A percentile compares a stretch with the other conserved stretches of the same genome.
These are phyloP conservation scores for Rhingia rostrata DNA, from an alignment of 2,888 invertebrate genomes.

Conservation along the genomic window DNA sequence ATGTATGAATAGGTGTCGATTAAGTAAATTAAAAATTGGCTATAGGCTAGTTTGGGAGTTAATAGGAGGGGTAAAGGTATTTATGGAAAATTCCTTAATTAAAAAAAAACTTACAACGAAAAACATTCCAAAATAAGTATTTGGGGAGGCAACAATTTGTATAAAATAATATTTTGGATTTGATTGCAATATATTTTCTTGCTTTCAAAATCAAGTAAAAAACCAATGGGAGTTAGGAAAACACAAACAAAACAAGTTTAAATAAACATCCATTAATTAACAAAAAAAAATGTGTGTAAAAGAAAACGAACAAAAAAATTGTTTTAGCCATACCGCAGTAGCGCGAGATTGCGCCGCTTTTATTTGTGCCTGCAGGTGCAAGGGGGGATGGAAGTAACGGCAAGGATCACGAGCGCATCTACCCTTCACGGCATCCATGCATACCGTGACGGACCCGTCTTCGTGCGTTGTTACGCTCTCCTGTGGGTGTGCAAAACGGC, in stretches of 20 bases:
- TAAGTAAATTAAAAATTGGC: neutral
- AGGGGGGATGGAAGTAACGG: constrained; percentile 99
- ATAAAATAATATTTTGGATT: neutral
- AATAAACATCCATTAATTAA: constrained; percentile 39
- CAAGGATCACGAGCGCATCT: constrained; percentile 99
- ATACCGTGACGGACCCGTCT: constrained; percentile 99
- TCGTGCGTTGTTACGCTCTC: constrained; percentile 97
- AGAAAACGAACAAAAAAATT: constrained; percentile 61
- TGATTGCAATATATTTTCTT: constrained; percentile 6
- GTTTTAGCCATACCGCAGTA: constrained; percentile 89
- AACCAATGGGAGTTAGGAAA: constrained; percentile 17
- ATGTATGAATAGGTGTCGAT: neutral
- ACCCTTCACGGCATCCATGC: constrained; percentile 99
- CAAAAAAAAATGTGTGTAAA: constrained; percentile 45
- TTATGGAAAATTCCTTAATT: neutral
- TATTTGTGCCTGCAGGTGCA: constrained; percentile 99
- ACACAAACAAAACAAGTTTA: constrained; percentile 20
- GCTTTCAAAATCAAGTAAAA: constrained; percentile 8
- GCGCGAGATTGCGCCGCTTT: constrained; percentile 98
- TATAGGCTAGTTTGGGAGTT: neutral
- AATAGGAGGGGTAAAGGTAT: neutral
- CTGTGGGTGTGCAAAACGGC: constrained; percentile 99
- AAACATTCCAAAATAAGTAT: constrained; percentile 6
- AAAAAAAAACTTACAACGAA: constrained; percentile 4
- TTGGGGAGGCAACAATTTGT: constrained; percentile 3